Base-by-base conservation (phyloP, 2,113 vertebrate genomes). In the Puntigrus tetrazona region DNA sequence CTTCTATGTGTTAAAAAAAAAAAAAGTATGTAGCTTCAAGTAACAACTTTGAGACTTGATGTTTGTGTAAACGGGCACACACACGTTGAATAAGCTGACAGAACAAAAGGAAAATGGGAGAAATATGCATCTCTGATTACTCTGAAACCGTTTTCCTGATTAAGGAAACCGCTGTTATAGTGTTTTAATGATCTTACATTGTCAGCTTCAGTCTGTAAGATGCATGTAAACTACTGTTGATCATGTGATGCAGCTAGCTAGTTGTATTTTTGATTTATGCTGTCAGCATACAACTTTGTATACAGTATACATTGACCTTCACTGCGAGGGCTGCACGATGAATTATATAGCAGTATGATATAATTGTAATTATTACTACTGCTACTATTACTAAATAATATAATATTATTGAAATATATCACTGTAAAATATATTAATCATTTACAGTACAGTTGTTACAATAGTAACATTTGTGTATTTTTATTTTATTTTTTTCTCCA, bases 21-120 rank as follows among this genome's bases (percentile, higher is more conserved):
- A 47, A 29, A 6, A 3, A 11, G 31, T 50, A 20, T 31, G 45
- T 31, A 52, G 73, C 73, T 25, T 75, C 27, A 52, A 34, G 45
- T 27, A 47, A 47, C 1, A 5, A 10, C 9, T 41, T 70, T 5
- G 4, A 72, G 36, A 43, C 4, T 43, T 43, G 4, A 38, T 70
- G 67, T 70, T 5, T n/a, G 36, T 67, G 25, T 61, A 61, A 61
- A n/a, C 59, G 1, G 3, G 38, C 4, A 41, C 1, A 8, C 36
- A 3, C 5, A 0, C 4, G 45, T 43, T n/a, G 10, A 72, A 72
- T 43, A 72, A 72, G 69, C 69, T 43, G 36, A 43, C 36, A 14
- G 36, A 72, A 43, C 36, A 72, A 72, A 72, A 72, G 36, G 36
- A 43, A 72, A 36, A 72, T 72, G 36, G 69, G 36, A 55, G 36